phyloP scores from a whole-genome alignment of 2,113 vertebrate species.

The Tauraco erythrolophus region DNA sequence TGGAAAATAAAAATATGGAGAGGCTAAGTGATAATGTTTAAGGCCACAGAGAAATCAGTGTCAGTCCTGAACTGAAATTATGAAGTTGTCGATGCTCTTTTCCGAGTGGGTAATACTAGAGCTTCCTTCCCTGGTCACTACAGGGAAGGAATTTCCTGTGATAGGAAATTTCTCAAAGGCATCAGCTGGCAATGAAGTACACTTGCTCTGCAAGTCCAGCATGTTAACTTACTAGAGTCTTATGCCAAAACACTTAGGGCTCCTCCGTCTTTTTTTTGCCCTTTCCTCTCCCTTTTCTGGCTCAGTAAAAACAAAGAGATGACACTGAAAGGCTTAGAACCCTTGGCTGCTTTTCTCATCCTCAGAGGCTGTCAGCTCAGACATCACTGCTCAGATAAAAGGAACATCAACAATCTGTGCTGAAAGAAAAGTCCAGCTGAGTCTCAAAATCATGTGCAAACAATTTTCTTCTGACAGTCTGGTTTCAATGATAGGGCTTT shows the following conservation, averaged over 20 bases:
- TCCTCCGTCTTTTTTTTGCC: not conserved
- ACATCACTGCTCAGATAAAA: not conserved
- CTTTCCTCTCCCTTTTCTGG: not conserved
- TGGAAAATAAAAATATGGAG: not conserved
- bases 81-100: not conserved
- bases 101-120: not conserved
- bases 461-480: not conserved
- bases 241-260: not conserved
- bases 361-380: not conserved
- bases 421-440: not conserved
- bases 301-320: not conserved
- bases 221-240: not conserved
- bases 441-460: not conserved
- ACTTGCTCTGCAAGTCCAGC: not conserved
- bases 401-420: not conserved
- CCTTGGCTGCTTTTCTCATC: not conserved
- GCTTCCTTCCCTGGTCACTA: not conserved
- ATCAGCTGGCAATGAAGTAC: rapidly evolving
- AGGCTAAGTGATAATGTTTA: not conserved
- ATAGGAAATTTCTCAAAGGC: not conserved
- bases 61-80: not conserved
- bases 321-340: not conserved
- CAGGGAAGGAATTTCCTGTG: not conserved
- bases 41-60: not conserved
- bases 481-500: not conserved